These are phyloP conservation scores for Drosophila paramelanica DNA, from an alignment of 2,888 invertebrate genomes.

Conservation along the genomic window DNA sequence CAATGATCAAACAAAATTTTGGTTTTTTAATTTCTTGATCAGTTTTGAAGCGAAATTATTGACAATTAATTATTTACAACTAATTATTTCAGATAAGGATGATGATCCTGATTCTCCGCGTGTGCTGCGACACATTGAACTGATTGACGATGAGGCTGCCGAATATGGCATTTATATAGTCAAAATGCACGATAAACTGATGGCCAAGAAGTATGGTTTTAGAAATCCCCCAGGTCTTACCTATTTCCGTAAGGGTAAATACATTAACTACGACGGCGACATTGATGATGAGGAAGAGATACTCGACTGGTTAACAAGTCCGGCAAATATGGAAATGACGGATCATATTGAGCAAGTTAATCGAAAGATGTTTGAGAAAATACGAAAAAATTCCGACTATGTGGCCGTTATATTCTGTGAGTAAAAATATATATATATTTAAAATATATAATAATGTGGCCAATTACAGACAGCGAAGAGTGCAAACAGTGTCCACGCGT, in stretches of 20 bases:
- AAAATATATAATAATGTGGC: background rate
- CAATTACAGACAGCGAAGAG: constrained; percentile 93
- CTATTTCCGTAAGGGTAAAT: constrained; percentile 95
- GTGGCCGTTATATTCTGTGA: constrained; percentile 97
- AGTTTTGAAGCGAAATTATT: background rate
- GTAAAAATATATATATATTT: constrained; percentile 80
- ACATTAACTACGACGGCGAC: constrained; percentile 96
- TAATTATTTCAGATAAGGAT: constrained; percentile 89
- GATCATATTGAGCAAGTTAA: constrained; percentile 97
- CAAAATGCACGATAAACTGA: constrained; percentile 93
- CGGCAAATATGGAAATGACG: constrained; percentile 96
- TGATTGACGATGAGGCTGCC: constrained; percentile 95
- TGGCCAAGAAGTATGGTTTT: constrained; percentile 97
- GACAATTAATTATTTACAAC: background rate
- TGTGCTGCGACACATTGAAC: constrained; percentile 93
- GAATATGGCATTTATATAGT: constrained; percentile 96
- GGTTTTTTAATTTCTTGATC: background rate
- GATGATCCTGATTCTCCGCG: constrained; percentile 92
- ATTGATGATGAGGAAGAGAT: constrained; percentile 95
- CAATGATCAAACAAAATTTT: constrained; percentile 34
- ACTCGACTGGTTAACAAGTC: constrained; percentile 96
- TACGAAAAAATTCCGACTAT: constrained; percentile 94
- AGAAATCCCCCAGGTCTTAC: constrained; percentile 95
- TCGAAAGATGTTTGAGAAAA: constrained; percentile 96
- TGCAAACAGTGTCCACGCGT: constrained; percentile 97